Conservation (phyloP, 2,888 invertebrate species). For the Cremastinae sp. region DNA sequence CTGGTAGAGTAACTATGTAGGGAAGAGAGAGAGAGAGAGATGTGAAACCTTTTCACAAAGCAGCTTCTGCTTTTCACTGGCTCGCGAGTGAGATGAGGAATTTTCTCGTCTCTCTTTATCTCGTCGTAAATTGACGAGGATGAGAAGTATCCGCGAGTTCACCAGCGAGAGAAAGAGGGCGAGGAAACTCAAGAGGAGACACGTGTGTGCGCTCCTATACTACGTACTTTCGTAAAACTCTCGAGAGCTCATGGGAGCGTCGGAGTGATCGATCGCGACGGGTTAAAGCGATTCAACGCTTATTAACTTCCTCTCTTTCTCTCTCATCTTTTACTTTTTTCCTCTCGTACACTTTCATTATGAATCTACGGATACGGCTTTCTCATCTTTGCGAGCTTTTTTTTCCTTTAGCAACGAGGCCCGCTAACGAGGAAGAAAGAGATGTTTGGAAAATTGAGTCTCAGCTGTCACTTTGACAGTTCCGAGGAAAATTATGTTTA, state of each 20-base stretch:
- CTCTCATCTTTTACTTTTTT: slow-evolving; percentile 12
- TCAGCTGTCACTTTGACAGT: no score
- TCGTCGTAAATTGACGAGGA: slow-evolving; percentile 17
- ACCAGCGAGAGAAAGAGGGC: slow-evolving; percentile 14
- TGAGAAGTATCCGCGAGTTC: slow-evolving; percentile 1
- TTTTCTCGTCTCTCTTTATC: slow-evolving; percentile 9
- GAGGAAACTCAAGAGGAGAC: slow-evolving; percentile 11
- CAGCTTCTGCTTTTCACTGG: slow-evolving; percentile 47
- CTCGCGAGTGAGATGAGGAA: slow-evolving; percentile 18
- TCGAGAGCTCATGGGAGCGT: slow-evolving; percentile 31
- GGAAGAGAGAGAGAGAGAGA: slow-evolving; percentile 5
- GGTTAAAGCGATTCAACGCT: slow-evolving; percentile 67
- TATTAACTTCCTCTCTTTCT: slow-evolving; percentile 48
- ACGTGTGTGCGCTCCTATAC: slow-evolving; percentile 25
- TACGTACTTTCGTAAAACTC: slow-evolving; percentile 3
- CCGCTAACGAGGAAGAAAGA: background rate
- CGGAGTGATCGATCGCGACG: slow-evolving; percentile 60
- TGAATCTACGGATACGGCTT: slow-evolving; percentile 35
- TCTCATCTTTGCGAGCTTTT: background rate
- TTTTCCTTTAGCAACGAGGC: background rate
- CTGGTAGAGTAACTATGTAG: slow-evolving; percentile 33
- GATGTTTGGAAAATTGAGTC: background rate
- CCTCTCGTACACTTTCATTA: slow-evolving; percentile 43
- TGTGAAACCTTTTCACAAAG: slow-evolving; percentile 36
- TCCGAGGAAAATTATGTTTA: no score